A percentile compares a stretch with the other conserved stretches of the same genome.
Conservation (phyloP, 2,888 invertebrate species). For the Netelia fuscicornis region DNA sequence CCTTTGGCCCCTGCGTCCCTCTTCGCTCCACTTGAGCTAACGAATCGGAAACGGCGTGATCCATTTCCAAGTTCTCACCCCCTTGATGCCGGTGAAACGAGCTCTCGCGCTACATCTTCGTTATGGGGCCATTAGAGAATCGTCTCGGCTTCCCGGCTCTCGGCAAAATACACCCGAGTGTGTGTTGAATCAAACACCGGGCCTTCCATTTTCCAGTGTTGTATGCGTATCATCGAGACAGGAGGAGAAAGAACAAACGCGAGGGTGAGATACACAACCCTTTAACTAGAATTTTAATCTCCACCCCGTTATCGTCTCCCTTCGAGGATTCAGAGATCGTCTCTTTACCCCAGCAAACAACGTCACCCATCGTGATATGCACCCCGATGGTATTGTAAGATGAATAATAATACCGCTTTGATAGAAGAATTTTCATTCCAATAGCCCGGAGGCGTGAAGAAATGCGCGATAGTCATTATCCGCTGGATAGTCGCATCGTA, state of each 20-base stretch:
- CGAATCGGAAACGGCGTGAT: slow-evolving; percentile 75
- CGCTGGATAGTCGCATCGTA: slow-evolving; percentile 17
- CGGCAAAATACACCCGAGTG: slow-evolving; percentile 43
- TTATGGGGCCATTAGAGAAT: slow-evolving; percentile 70
- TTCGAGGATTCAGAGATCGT: slow-evolving; percentile 20
- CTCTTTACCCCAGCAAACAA: slow-evolving; percentile 27
- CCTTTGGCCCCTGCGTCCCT: slow-evolving; percentile 27
- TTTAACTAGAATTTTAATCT: slow-evolving; percentile 75
- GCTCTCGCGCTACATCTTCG: slow-evolving; percentile 72
- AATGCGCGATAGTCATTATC: slow-evolving; percentile 46
- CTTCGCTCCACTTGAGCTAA: slow-evolving; percentile 55
- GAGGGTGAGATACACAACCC: slow-evolving; percentile 53
- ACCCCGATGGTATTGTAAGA: slow-evolving; percentile 58
- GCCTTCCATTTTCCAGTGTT: slow-evolving; percentile 14
- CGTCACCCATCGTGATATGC: slow-evolving; percentile 40
- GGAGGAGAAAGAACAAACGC: slow-evolving; percentile 56
- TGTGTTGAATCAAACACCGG: slow-evolving; percentile 58
- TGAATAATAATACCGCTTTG: slow-evolving; percentile 65
- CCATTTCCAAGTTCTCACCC: slow-evolving; percentile 70
- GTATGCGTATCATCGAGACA: slow-evolving; percentile 35
- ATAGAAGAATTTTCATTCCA: slow-evolving; percentile 27
- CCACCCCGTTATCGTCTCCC: slow-evolving; percentile 62
- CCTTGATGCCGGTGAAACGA: slow-evolving; percentile 65
- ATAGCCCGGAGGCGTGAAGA: slow-evolving; percentile 27
- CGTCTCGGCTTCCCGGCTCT: slow-evolving; percentile 58